Conservation (phyloP, 2,888 invertebrate species). For the Drosophila picticornis region DNA sequence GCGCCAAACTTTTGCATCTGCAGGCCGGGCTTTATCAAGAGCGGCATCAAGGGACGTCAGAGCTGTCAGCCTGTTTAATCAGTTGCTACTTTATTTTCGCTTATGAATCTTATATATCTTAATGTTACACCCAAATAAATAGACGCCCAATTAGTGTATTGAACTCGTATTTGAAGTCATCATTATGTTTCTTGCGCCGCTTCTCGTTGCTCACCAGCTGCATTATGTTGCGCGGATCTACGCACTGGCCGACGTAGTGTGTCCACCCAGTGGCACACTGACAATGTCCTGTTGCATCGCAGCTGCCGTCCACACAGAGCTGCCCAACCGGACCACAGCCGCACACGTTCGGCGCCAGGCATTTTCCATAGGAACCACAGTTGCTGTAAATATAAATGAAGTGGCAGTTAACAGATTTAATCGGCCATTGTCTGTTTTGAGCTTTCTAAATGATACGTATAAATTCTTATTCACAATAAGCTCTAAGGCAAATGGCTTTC, state of each 20-base stretch:
- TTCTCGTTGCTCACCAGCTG: constrained; percentile 53
- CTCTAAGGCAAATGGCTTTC: not conserved
- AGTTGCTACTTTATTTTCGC: not conserved
- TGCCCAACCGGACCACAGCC: constrained; percentile 81
- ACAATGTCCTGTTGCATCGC: constrained; percentile 74
- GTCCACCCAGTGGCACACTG: constrained; percentile 66
- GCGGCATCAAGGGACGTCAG: constrained; percentile 86
- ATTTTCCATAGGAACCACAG: constrained; percentile 81
- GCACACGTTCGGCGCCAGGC: constrained; percentile 82
- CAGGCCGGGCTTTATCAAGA: constrained; percentile 87
- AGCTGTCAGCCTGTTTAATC: constrained; percentile 86
- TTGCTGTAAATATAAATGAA: constrained; percentile 53
- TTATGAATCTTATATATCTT: constrained; percentile 4
- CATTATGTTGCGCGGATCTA: constrained; percentile 47
- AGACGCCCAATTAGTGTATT: constrained; percentile 75
- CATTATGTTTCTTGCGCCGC: constrained; percentile 57
- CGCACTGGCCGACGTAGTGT: constrained; percentile 77
- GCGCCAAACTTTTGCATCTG: constrained; percentile 91
- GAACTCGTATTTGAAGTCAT: constrained; percentile 74
- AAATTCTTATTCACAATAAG: not conserved
- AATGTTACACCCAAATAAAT: constrained; percentile 27
- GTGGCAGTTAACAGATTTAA: not conserved
- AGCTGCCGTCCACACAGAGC: constrained; percentile 70
- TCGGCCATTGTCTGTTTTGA: too few species aligned
- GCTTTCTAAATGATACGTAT: not conserved